Conservation (phyloP, 2,888 invertebrate genomes). For the Lepidocyrtoides sp. region DNA sequence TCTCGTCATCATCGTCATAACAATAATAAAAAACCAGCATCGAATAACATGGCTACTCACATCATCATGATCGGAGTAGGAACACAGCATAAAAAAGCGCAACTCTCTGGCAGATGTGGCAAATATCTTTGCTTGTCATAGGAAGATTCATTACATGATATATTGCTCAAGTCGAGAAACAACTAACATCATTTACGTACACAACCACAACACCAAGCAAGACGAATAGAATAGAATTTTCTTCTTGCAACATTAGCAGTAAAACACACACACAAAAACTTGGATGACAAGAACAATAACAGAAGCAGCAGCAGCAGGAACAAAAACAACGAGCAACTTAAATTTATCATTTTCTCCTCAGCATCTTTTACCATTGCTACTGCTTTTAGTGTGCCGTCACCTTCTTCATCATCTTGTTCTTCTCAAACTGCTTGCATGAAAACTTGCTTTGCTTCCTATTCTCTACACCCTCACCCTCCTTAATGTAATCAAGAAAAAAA, state of each 20-base stretch:
- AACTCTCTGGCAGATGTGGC: conserved; percentile 76
- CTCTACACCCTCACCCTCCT: not conserved
- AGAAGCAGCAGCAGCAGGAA: conserved; percentile 10
- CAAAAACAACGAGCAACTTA: conserved; percentile 58
- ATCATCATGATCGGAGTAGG: conserved; percentile 25
- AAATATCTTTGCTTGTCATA: conserved; percentile 80
- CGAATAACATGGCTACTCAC: no score
- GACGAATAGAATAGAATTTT: conserved; percentile 67
- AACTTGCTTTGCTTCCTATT: not conserved
- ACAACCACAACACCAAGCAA: conserved; percentile 49
- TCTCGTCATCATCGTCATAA: no score
- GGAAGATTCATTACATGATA: conserved; percentile 79
- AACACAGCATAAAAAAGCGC: not conserved
- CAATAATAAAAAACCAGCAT: no score
- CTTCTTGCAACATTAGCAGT: conserved; percentile 66
- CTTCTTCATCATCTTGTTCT: not conserved
- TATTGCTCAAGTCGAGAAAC: conserved; percentile 73
- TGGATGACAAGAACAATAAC: conserved; percentile 40
- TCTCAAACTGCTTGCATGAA: not conserved
- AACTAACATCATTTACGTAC: conserved; percentile 56
- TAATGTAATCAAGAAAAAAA: conserved; percentile 21
- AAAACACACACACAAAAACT: conserved; percentile 39
- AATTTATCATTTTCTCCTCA: conserved; percentile 71
- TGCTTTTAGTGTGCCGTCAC: not conserved
- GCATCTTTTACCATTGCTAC: not conserved